Conservation (phyloP, 2,797 vertebrate species). For the Spinibarbus caldwelli region DNA sequence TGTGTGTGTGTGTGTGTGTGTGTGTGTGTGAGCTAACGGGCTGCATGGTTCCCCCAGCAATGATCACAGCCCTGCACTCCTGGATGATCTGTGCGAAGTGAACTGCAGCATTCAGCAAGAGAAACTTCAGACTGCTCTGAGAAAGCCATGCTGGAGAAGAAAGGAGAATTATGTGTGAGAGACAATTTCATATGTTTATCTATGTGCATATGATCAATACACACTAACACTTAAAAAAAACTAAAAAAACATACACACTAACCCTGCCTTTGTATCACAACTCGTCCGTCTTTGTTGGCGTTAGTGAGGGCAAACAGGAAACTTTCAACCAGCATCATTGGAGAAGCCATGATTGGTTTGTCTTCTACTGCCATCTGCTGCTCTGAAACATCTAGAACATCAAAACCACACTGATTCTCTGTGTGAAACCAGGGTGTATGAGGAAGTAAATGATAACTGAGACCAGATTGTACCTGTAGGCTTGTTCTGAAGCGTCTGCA, state of each 20-base stretch:
- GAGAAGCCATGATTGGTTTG: slow-evolving; percentile 75
- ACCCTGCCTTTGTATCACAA: slow-evolving; percentile 90
- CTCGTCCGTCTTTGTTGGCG: slow-evolving; percentile 90
- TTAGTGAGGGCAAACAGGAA: slow-evolving; percentile 91
- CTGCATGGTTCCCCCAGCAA: slow-evolving; percentile 94
- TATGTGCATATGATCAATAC: neutral
- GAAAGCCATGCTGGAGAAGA: slow-evolving; percentile 80
- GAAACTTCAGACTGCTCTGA: slow-evolving; percentile 88
- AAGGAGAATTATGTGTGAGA: neutral
- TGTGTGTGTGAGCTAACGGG: slow-evolving; percentile 77
- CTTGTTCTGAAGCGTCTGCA: slow-evolving; percentile 82
- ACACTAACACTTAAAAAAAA: too few species aligned
- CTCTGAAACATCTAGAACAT: slow-evolving; percentile 67
- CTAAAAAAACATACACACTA: slow-evolving; percentile 32
- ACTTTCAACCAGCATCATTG: slow-evolving; percentile 92
- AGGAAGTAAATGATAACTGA: neutral
- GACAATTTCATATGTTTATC: neutral
- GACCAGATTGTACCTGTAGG: slow-evolving; percentile 28
- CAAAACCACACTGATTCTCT: neutral
- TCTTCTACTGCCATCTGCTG: slow-evolving; percentile 73
- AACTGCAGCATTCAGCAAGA: slow-evolving; percentile 90
- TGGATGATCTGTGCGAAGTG: slow-evolving; percentile 88
- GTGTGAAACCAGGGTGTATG: neutral
- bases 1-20: neutral
- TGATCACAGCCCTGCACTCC: slow-evolving; percentile 91